Conservation (phyloP, 2,797 vertebrate species). For the Xerus rutilus region DNA sequence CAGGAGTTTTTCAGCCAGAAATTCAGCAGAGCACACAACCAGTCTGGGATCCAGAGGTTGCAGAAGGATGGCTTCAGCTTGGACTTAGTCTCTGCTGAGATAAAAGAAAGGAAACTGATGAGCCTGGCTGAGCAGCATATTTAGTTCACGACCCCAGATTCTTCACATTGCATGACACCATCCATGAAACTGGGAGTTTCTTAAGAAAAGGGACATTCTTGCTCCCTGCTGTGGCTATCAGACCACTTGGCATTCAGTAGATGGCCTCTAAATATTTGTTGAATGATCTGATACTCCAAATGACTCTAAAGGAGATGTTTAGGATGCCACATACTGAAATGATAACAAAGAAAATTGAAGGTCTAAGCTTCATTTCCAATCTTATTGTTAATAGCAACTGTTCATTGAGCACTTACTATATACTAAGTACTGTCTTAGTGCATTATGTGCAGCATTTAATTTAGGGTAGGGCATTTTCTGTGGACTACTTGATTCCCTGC, state of each 20-base stretch:
- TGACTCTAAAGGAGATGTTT: not conserved
- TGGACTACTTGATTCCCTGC: fast-evolving
- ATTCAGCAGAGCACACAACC: not conserved
- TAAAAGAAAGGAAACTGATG: not conserved
- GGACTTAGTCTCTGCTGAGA: not conserved
- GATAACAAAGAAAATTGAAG: not conserved
- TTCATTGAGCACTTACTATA: not conserved
- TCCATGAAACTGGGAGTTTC: not conserved
- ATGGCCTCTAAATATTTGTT: not conserved
- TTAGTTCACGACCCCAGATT: not conserved
- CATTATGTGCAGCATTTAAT: not conserved
- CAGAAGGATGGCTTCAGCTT: not conserved
- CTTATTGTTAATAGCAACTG: not conserved
- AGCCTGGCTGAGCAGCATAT: not conserved
- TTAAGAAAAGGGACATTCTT: not conserved
- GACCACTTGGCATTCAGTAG: not conserved
- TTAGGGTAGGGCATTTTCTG: not conserved
- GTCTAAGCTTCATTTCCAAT: not conserved
- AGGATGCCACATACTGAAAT: not conserved
- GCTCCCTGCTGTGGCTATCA: no score
- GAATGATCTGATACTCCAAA: not conserved
- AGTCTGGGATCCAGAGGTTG: not conserved
- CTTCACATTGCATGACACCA: not conserved
- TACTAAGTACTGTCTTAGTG: not conserved
- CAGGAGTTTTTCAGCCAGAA: not conserved